Evolutionary conservation across 2,888 invertebrate genomes (phyloP).

Genomic region (Ophion obscuratus): DNA sequence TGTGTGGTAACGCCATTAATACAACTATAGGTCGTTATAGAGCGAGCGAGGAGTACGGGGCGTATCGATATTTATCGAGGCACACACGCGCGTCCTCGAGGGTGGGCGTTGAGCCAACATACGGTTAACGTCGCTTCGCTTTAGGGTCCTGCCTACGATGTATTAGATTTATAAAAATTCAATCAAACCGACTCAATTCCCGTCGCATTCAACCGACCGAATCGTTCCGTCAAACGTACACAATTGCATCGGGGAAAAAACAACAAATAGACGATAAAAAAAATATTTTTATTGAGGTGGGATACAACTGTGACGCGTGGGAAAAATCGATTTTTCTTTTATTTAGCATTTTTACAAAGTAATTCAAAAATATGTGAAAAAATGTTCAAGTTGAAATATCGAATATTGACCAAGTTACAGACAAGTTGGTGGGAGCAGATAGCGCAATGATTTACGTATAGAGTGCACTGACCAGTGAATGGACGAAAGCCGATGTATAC

Average conservation of each 20-base stretch:
- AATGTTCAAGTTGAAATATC: too few species aligned
- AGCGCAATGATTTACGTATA: too few species aligned
- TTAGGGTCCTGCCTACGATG: not conserved
- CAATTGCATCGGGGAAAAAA: not conserved
- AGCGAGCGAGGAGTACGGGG: not conserved
- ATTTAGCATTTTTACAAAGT: too few species aligned
- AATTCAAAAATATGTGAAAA: too few species aligned
- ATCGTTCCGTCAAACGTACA: not conserved
- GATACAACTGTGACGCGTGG: too few species aligned
- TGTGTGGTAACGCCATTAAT: slow-evolving; percentile 10
- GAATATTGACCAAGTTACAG: too few species aligned
- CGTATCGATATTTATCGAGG: slow-evolving; percentile 56
- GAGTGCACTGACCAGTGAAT: too few species aligned
- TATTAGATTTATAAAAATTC: slow-evolving; percentile 55
- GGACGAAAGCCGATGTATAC: too few species aligned
- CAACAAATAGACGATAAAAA: not conserved
- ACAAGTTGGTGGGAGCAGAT: too few species aligned
- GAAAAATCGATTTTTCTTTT: too few species aligned
- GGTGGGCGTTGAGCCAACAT: slow-evolving; percentile 43
- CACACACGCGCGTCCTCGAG: slow-evolving; percentile 31
- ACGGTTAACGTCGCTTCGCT: slow-evolving; percentile 44
- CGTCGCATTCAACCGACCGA: not conserved
- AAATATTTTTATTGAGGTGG: too few species aligned
- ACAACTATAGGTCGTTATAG: not conserved
- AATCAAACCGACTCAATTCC: slow-evolving; percentile 44